Evolutionary conservation across 2,113 vertebrate genomes (phyloP).

Genomic region (Phyllostomus hastatus): DNA sequence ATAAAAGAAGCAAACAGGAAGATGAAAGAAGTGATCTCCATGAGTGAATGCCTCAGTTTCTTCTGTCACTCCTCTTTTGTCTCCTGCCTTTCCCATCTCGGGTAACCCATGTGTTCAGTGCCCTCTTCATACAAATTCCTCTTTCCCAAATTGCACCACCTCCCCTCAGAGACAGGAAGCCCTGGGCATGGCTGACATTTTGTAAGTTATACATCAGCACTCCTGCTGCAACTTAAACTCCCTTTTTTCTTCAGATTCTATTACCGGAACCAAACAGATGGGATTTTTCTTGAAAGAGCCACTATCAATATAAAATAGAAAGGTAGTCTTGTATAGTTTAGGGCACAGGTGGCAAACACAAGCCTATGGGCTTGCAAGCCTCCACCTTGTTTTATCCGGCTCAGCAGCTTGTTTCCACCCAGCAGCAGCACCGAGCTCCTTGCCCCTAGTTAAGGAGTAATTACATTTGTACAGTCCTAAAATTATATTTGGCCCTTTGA

Average conservation of each 20-base stretch:
- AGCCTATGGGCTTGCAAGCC: too few species aligned
- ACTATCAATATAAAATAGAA: not conserved
- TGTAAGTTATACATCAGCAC: fast-evolving
- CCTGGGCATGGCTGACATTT: too few species aligned
- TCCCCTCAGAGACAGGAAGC: not conserved
- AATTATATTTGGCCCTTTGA: too few species aligned
- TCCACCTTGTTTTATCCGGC: too few species aligned
- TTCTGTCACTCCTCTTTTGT: not conserved
- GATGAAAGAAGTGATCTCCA: not conserved
- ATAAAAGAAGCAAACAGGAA: not conserved
- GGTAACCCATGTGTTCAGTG: not conserved
- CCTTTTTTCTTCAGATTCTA: not conserved
- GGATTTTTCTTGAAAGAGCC: not conserved
- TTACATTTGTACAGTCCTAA: too few species aligned
- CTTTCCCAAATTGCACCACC: not conserved
- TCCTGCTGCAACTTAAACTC: not conserved
- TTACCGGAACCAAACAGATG: not conserved
- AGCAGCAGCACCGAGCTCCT: too few species aligned
- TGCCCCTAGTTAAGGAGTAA: too few species aligned
- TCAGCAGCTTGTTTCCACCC: too few species aligned
- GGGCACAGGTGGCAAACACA: not conserved
- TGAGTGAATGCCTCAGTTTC: not conserved
- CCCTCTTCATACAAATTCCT: not conserved
- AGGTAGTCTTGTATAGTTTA: not conserved
- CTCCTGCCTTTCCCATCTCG: not conserved